Conservation (phyloP, 2,888 invertebrate genomes). For the Clunio marinus region DNA sequence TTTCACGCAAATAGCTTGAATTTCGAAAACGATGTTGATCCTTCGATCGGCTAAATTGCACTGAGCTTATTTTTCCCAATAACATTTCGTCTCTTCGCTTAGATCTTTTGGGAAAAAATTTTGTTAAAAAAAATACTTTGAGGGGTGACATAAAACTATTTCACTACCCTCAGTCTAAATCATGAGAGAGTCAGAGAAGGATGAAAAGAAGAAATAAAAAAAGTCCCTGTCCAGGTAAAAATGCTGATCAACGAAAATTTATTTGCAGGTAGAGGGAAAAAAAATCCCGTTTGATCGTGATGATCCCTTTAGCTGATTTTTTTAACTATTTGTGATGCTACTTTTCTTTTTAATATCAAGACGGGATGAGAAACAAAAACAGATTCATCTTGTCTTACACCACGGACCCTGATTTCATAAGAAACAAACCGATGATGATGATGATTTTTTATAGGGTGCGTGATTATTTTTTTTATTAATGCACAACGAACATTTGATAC, state of each 20-base stretch:
- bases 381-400: neutral
- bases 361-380: too few species aligned
- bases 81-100: neutral
- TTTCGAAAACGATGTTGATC: constrained; percentile 41
- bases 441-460: constrained; percentile 39
- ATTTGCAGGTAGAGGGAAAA: constrained; percentile 39
- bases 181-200: constrained; percentile 15
- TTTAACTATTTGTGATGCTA: constrained; percentile 18
- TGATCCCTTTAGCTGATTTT: neutral
- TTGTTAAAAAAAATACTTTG: constrained; percentile 12
- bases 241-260: constrained; percentile 31
- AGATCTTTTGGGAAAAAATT: constrained; percentile 7
- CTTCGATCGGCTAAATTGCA: constrained; percentile 42
- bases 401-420: neutral
- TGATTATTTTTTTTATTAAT: constrained; percentile 37
- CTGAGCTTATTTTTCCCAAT: constrained; percentile 39
- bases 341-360: constrained; percentile 6
- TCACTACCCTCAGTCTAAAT: constrained; percentile 18
- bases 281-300: neutral
- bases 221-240: constrained; percentile 32
- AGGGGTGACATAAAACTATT: constrained; percentile 26
- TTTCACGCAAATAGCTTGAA: neutral
- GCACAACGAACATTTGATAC: constrained; percentile 32
- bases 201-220: constrained; percentile 22
- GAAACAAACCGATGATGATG: constrained; percentile 28